These are phyloP conservation scores for Poeciliopsis presidionis DNA, from an alignment of 2,797 vertebrate species.

Conservation along the genomic window DNA sequence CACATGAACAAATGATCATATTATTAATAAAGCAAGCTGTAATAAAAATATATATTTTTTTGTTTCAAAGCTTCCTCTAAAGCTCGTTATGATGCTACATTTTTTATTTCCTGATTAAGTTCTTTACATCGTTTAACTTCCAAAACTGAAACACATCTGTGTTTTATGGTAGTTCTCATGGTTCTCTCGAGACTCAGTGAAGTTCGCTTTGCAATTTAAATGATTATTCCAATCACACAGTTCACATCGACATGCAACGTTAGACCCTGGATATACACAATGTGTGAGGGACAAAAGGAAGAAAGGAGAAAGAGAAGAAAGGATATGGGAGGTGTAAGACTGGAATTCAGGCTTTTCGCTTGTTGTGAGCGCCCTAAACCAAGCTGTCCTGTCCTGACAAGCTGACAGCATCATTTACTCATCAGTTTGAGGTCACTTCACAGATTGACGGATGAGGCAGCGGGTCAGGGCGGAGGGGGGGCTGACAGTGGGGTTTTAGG, in stretches of 20 bases:
- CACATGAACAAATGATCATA: not conserved
- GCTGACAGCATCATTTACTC: slow-evolving; percentile 77
- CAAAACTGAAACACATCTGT: not conserved
- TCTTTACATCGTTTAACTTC: not conserved
- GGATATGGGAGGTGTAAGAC: slow-evolving; percentile 16
- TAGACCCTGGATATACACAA: slow-evolving; percentile 27
- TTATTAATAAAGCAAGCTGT: not conserved
- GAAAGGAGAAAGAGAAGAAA: slow-evolving; percentile 24
- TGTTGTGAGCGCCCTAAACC: slow-evolving; percentile 50
- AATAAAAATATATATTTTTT: not conserved
- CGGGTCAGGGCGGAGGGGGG: slow-evolving; percentile 65
- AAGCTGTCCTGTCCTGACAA: slow-evolving; percentile 65
- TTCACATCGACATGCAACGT: slow-evolving; percentile 27
- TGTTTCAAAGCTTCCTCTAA: not conserved
- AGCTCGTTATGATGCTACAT: not conserved
- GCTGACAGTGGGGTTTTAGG: slow-evolving; percentile 58
- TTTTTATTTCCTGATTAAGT: not conserved
- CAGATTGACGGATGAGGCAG: slow-evolving; percentile 67
- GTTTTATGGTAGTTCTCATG: not conserved
- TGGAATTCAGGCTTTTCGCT: slow-evolving; percentile 68
- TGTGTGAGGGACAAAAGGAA: slow-evolving; percentile 26
- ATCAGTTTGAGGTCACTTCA: slow-evolving; percentile 77
- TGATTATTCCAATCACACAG: slow-evolving; percentile 1
- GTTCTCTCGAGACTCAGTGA: not conserved
- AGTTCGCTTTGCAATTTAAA: slow-evolving; percentile 2